Conservation (phyloP, 2,113 vertebrate species). For the Gadus chalcogrammus region DNA sequence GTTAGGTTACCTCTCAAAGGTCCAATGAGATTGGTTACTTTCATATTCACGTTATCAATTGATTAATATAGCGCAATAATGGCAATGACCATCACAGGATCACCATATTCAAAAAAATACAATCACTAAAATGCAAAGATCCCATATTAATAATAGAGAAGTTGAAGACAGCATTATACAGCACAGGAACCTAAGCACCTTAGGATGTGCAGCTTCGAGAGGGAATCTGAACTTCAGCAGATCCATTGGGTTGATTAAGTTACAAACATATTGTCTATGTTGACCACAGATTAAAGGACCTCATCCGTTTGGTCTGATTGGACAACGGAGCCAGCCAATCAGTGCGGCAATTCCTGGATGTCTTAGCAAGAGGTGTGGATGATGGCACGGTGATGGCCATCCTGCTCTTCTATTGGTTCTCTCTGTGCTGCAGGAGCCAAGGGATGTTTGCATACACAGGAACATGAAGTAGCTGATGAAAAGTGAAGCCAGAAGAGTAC, state of each 20-base stretch:
- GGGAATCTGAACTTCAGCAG: neutral
- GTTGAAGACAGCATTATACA: no score
- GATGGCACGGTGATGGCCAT: no score
- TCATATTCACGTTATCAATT: no score
- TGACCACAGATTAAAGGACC: conserved; percentile 21
- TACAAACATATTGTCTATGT: neutral
- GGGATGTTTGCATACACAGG: conserved; percentile 5
- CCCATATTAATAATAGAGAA: neutral
- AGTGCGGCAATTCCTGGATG: neutral
- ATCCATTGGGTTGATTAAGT: neutral
- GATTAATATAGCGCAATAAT: neutral
- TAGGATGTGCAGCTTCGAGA: neutral
- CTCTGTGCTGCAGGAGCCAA: neutral
- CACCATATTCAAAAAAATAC: neutral
- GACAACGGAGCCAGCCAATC: neutral
- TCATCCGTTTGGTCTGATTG: neutral
- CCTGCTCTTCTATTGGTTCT: no score
- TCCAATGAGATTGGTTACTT: no score
- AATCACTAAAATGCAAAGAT: neutral
- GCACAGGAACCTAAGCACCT: no score
- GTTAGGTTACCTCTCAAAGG: no score
- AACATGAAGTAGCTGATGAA: neutral
- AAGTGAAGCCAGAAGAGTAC: neutral
- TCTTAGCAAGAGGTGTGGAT: no score
- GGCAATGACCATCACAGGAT: neutral